Conservation (phyloP, 2,888 invertebrate species). For the Clitarchus hookeri region DNA sequence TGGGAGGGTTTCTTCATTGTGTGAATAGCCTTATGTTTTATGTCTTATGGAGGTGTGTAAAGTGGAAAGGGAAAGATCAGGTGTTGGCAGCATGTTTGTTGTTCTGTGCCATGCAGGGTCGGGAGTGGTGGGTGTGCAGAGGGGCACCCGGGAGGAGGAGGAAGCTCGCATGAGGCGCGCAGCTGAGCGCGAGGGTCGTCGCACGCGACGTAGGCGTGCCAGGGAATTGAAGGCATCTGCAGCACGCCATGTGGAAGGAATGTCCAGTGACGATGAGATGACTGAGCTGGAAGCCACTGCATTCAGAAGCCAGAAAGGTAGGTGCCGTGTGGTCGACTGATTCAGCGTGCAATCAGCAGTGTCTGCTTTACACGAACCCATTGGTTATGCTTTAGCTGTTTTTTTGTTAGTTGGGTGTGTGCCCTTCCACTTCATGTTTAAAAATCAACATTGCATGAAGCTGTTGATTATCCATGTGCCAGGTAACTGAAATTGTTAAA, state of each 20-base stretch:
- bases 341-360: too few relatives aligned
- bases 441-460: too few relatives aligned
- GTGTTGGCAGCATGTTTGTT: background rate
- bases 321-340: background rate
- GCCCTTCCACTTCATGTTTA: too few relatives aligned
- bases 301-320: constrained; percentile 63
- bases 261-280: constrained; percentile 96
- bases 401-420: too few relatives aligned
- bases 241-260: constrained; percentile 80
- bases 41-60: background rate
- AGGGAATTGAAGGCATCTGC: constrained; percentile 68
- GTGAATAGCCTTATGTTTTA: too few relatives aligned
- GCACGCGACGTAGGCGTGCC: constrained; percentile 81
- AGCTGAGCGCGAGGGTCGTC: constrained; percentile 89
- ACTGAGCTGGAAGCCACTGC: constrained; percentile 77
- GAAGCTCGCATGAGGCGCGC: constrained; percentile 78
- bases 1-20: too few relatives aligned
- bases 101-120: constrained; percentile 44
- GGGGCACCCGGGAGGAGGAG: constrained; percentile 47
- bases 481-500: too few relatives aligned
- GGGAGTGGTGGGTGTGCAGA: constrained; percentile 33
- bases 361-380: too few relatives aligned
- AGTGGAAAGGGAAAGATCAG: constrained; percentile 26
- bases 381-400: too few relatives aligned
- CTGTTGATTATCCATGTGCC: too few relatives aligned